phyloP scores from a whole-genome alignment of 1,140 invertebrate species.

The Zophobas morio region DNA sequence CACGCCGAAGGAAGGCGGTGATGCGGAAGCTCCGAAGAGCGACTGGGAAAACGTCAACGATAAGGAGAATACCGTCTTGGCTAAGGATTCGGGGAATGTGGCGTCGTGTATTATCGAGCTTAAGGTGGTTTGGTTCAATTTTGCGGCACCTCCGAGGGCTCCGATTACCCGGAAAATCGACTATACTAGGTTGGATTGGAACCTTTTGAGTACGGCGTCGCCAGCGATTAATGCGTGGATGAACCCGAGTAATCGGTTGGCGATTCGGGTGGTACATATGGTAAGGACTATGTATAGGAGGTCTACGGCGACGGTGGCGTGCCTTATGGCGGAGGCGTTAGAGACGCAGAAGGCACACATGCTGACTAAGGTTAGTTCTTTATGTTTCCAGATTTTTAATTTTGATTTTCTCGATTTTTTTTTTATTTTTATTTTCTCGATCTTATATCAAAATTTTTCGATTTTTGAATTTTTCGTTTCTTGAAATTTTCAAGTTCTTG shows the following conservation, averaged over 20 bases:
- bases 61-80: constrained; percentile 56
- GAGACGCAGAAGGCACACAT: constrained; percentile 88
- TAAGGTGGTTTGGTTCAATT: constrained; percentile 96
- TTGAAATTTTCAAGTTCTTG: too few species aligned
- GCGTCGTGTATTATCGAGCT: constrained; percentile 89
- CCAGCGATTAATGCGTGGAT: constrained; percentile 98
- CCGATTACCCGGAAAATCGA: constrained; percentile 96
- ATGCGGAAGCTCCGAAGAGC: constrained; percentile 1
- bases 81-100: constrained; percentile 76
- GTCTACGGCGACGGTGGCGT: constrained; percentile 90
- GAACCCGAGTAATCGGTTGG: constrained; percentile 93
- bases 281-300: constrained; percentile 82
- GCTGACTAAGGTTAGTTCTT: constrained; percentile 80
- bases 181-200: constrained; percentile 96
- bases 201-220: constrained; percentile 94
- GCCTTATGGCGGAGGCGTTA: constrained; percentile 94
- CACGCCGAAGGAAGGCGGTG: constrained; percentile 21
- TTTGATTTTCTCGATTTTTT: too few species aligned
- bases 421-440: too few species aligned
- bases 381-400: too few species aligned
- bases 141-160: constrained; percentile 94
- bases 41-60: constrained; percentile 47
- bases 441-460: too few species aligned
- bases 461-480: too few species aligned
- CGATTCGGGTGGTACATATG: constrained; percentile 86